Conservation (phyloP, 2,888 invertebrate species). For the Notodonta ziczac region DNA sequence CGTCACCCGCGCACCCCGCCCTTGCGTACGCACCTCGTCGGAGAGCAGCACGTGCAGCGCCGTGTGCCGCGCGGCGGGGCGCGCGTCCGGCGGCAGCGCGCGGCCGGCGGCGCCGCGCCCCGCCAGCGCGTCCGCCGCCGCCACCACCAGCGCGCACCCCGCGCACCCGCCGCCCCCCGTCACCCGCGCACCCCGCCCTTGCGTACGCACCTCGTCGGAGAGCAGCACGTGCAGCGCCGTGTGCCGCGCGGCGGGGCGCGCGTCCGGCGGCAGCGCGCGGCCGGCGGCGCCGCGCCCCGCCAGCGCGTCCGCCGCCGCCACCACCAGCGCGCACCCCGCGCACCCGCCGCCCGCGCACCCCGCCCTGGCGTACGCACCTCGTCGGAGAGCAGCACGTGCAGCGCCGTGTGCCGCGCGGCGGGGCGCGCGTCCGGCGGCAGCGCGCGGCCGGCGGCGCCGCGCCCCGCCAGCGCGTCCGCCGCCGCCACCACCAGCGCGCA, state of each 20-base stretch:
- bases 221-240: conserved; percentile 81
- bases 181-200: conserved; percentile 79
- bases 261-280: conserved; percentile 86
- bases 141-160: conserved; percentile 89
- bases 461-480: conserved; percentile 90
- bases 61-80: conserved; percentile 85
- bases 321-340: conserved; percentile 88
- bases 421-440: conserved; percentile 83
- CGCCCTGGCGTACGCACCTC: conserved; percentile 67
- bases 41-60: conserved; percentile 73
- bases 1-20: conserved; percentile 78
- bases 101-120: conserved; percentile 89
- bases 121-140: conserved; percentile 89
- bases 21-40: conserved; percentile 68
- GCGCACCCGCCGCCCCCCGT: conserved; percentile 66
- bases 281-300: conserved; percentile 88
- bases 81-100: conserved; percentile 84
- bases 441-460: conserved; percentile 88
- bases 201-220: conserved; percentile 64
- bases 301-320: conserved; percentile 90
- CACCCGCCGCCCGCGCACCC: conserved; percentile 75
- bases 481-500: conserved; percentile 89
- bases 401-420: conserved; percentile 86
- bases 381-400: conserved; percentile 62
- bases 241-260: conserved; percentile 84